Percentiles rank a stretch among this genome's conserved stretches.
phyloP scores from a whole-genome alignment of 2,888 invertebrate species.

The Cosmia pyralina region DNA sequence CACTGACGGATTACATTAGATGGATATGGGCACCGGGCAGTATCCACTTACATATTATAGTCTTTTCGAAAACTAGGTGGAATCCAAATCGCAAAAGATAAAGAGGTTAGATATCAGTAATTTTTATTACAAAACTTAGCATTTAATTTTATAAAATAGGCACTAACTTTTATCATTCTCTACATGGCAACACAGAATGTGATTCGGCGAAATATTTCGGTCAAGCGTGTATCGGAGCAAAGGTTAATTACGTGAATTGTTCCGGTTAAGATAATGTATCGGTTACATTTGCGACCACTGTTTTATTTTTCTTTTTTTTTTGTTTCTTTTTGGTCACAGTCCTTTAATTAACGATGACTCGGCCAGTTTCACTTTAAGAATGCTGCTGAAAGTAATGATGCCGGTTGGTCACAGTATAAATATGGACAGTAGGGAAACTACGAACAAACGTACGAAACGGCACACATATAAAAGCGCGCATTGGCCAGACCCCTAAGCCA shows the following conservation, averaged over 20 bases:
- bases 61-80: not conserved
- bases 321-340: constrained; percentile 3
- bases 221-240: constrained; percentile 63
- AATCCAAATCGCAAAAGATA: not conserved
- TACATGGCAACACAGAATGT: constrained; percentile 36
- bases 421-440: no score
- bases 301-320: constrained; percentile 12
- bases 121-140: not conserved
- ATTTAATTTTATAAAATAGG: constrained; percentile 4
- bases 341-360: constrained; percentile 35
- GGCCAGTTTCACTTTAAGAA: constrained; percentile 24
- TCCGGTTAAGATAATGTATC: constrained; percentile 59
- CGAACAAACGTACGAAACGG: no score
- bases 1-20: not conserved
- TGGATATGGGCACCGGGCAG: no score
- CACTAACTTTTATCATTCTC: constrained; percentile 6
- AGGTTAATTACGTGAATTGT: constrained; percentile 72
- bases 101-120: not conserved
- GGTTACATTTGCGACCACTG: constrained; percentile 25
- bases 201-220: constrained; percentile 68
- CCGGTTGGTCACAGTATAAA: not conserved
- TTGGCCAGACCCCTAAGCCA: no score
- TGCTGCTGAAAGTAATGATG: constrained; percentile 11
- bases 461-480: no score
- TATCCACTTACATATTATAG: not conserved